These are phyloP conservation scores for Cheiracanthium punctorium DNA, from an alignment of 2,888 invertebrate species.

Conservation along the genomic window DNA sequence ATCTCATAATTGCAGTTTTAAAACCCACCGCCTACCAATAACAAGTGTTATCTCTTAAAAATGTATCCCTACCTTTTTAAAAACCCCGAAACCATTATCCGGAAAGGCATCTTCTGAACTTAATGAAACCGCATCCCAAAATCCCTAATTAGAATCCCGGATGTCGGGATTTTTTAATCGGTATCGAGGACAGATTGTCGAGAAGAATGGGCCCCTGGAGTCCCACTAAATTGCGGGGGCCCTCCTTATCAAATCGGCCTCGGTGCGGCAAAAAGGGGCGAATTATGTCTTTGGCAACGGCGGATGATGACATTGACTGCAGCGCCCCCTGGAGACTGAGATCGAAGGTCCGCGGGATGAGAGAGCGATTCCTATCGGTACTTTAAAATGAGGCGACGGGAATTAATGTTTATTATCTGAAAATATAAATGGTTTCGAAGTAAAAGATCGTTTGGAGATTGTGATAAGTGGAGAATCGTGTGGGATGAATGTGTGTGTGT, in stretches of 20 bases:
- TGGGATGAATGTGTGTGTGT: too few relatives aligned
- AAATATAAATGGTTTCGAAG: neutral
- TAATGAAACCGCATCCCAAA: conserved; percentile 49
- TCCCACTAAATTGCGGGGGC: conserved; percentile 39
- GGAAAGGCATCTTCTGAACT: conserved; percentile 46
- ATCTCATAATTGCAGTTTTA: neutral
- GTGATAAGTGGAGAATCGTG: too few relatives aligned
- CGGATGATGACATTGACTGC: conserved; percentile 47
- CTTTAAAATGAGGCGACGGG: neutral
- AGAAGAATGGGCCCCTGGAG: conserved; percentile 38
- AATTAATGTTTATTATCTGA: conserved; percentile 8
- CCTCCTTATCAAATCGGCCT: conserved; percentile 41
- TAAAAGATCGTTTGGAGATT: neutral
- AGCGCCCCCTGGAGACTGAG: conserved; percentile 58
- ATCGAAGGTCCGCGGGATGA: conserved; percentile 39
- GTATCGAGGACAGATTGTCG: conserved; percentile 54
- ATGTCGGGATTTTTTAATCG: conserved; percentile 50
- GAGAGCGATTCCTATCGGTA: neutral
- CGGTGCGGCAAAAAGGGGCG: conserved; percentile 22
- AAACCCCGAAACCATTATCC: conserved; percentile 28
- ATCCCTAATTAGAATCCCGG: conserved; percentile 49
- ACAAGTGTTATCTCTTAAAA: neutral
- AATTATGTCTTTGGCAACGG: conserved; percentile 48
- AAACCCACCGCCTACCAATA: neutral
- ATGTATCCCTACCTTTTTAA: conserved; percentile 1